phyloP scores from a whole-genome alignment of 2,797 vertebrate genomes.

The Poecilia gillii region DNA sequence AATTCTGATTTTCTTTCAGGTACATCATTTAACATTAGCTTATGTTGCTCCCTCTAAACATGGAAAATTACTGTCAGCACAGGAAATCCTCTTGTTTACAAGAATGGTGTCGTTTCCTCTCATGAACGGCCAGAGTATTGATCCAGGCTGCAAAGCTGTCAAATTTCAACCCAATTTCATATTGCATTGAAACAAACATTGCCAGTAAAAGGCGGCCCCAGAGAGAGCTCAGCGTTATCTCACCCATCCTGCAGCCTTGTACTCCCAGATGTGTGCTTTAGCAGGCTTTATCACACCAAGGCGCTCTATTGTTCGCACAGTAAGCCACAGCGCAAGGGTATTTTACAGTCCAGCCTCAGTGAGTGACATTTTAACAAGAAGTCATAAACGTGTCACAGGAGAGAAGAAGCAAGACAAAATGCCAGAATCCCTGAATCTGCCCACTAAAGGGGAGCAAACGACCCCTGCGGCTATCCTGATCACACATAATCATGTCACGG shows the following conservation, averaged over 20 bases:
- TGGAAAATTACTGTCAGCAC: constrained; percentile 38
- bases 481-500: constrained; percentile 74
- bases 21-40: constrained; percentile 30
- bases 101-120: constrained; percentile 55
- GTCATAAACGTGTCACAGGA: constrained; percentile 67
- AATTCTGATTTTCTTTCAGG: constrained; percentile 11
- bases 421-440: constrained; percentile 56
- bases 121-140: constrained; percentile 41
- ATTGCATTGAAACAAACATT: constrained; percentile 61
- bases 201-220: constrained; percentile 24
- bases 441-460: constrained; percentile 51
- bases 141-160: constrained; percentile 53
- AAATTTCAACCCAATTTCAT: constrained; percentile 50
- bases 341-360: constrained; percentile 54
- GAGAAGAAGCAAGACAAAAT: constrained; percentile 54
- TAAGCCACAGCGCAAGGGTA: constrained; percentile 45
- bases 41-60: constrained; percentile 29
- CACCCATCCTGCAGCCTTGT: constrained; percentile 37
- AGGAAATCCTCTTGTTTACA: constrained; percentile 48
- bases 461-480: constrained; percentile 62
- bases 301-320: constrained; percentile 59
- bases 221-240: constrained; percentile 46
- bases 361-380: constrained; percentile 78
- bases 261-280: constrained; percentile 59
- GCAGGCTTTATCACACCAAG: constrained; percentile 59